A percentile compares a stretch with the other conserved stretches of the same genome.
These are phyloP conservation scores for Sphinx pinastri DNA, from an alignment of 2,888 invertebrate species.

Conservation along the genomic window DNA sequence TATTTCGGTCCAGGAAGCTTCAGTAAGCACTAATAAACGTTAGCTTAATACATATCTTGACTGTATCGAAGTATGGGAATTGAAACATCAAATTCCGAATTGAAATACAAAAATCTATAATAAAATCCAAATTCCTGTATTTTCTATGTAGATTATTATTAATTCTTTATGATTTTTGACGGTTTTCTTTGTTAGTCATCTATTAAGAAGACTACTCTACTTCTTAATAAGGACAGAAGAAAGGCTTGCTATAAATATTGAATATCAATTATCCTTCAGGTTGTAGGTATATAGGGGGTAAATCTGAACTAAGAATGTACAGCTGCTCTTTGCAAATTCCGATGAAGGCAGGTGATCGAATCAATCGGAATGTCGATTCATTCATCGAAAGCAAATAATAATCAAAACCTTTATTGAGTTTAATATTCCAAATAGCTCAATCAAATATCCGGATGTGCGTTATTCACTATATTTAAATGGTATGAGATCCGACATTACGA, in stretches of 20 bases:
- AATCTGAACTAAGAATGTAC: not conserved
- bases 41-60: conserved; percentile 23
- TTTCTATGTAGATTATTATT: too few species aligned
- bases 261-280: not conserved
- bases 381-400: conserved; percentile 15
- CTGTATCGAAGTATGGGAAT: conserved; percentile 17
- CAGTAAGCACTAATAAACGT: conserved; percentile 44
- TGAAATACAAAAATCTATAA: too few species aligned
- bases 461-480: too few species aligned
- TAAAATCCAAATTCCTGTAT: too few species aligned
- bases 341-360: conserved; percentile 41
- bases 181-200: too few species aligned
- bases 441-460: not conserved
- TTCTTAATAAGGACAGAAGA: too few species aligned
- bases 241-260: too few species aligned
- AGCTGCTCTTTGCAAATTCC: conserved; percentile 35
- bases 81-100: not conserved
- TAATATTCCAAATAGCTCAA: not conserved
- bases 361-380: conserved; percentile 39
- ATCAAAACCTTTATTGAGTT: not conserved
- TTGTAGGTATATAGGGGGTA: not conserved
- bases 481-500: too few species aligned
- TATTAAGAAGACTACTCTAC: too few species aligned
- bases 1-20: conserved; percentile 69
- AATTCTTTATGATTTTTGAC: too few species aligned